phyloP scores from a whole-genome alignment of 2,888 invertebrate genomes.

The Arrhopalites spinosus region DNA sequence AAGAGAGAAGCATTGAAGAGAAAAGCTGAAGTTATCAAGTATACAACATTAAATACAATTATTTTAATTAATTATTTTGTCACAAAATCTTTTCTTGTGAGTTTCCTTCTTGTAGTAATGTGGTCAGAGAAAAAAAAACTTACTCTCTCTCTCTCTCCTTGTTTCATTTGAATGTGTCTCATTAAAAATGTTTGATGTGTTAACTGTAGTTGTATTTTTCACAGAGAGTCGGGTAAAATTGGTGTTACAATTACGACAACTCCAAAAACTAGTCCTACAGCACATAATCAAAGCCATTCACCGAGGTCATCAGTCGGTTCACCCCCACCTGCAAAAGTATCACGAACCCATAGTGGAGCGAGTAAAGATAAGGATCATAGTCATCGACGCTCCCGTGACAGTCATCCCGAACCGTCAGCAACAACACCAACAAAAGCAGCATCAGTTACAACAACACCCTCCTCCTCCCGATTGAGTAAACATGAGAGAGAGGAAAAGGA shows the following conservation, averaged over 20 bases:
- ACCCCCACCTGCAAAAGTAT: conserved; percentile 49
- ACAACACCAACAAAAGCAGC: neutral
- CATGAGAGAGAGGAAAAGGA: neutral
- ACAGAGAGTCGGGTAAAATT: conserved; percentile 79
- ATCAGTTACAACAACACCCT: neutral
- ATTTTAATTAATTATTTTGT: neutral
- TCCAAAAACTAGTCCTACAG: conserved; percentile 63
- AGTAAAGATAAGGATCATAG: neutral
- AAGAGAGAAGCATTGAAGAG: conserved; percentile 67
- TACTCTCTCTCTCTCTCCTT: neutral
- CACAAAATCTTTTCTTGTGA: no score
- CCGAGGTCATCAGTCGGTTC: conserved; percentile 32
- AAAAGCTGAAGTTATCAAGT: conserved; percentile 74
- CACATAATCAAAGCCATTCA: conserved; percentile 15
- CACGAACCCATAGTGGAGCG: conserved; percentile 33
- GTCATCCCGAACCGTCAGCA: neutral
- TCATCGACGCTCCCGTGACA: conserved; percentile 30
- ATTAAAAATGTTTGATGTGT: neutral
- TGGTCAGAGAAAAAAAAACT: no score
- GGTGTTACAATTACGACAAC: conserved; percentile 84
- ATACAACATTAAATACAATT: neutral
- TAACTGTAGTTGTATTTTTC: conserved; percentile 27
- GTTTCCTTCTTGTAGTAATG: no score
- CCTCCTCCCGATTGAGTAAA: neutral
- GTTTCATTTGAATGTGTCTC: neutral